Base-by-base conservation (phyloP, 64 coral and sea anemone genomes). In the Platygyra sinensis region DNA sequence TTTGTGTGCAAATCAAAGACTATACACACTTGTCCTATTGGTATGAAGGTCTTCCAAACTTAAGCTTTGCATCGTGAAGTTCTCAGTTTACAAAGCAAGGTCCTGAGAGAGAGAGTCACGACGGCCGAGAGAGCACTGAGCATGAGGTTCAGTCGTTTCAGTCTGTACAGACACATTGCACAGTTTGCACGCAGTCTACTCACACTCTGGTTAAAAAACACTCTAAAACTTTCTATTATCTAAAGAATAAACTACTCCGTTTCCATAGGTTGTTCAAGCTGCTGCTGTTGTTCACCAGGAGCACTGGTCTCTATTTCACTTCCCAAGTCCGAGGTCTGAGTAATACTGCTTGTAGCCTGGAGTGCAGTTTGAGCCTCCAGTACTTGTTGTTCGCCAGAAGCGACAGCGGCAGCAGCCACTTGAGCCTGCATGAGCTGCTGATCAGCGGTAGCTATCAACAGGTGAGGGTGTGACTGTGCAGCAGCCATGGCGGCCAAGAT, bases 401-500 rank as follows among this genome's bases (percentile, higher is more conserved):
- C 6, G 49, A 72, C 79, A 76, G 78, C 64, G 16, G n/a, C 31
- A n/a, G n/a, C n/a, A 72, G 24, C 46, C 19, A 85, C 63, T 65
- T 87, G 84, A 29, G 90, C 27, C 74, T 92, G 90, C 63, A 92
- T 92, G 27, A 86, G 27, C 28, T 92, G 90, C 73, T 93, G 91
- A 16, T 89, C 90, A 52, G 80, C 91, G 11, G 95, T 80, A 33
- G 92, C 86, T 32, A 86, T 79, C 75, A 92, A 25, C 8, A 92
- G 51, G 84, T 91, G 89, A 33, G 60, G 64, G 39, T 89, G 89
- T 18, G 95, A 94, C 74, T 92, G 90, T 39, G 91, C 95, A 38
- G 92, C 95, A 6, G 95, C 95, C 95, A 96, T 96, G 16, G 95
- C 95, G 18, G 95, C 95, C 49, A 96, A 74, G 75, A 94, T 96